Conservation (phyloP, 2,797 vertebrate genomes). For the Chiropotes sagulatus region DNA sequence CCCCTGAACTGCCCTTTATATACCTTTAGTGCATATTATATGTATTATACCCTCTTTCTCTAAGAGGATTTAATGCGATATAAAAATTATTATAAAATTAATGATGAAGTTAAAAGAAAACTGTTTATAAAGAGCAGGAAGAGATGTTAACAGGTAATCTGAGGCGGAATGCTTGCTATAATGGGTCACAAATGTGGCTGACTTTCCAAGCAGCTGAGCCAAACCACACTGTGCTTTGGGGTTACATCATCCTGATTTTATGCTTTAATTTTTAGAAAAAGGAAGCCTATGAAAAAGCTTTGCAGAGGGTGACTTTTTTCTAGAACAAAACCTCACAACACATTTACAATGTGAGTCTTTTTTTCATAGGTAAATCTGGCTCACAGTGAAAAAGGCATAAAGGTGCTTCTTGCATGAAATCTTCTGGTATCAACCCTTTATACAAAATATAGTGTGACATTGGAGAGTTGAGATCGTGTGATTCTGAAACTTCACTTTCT, state of each 20-base stretch:
- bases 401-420: background rate
- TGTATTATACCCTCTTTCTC: background rate
- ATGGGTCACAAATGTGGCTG: background rate
- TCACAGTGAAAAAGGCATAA: background rate
- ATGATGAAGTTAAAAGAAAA: background rate
- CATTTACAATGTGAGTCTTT: background rate
- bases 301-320: background rate
- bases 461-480: background rate
- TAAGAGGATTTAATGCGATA: background rate
- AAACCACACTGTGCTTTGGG: background rate
- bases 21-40: background rate
- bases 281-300: background rate
- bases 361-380: background rate
- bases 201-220: background rate
- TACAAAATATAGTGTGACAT: background rate
- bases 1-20: background rate
- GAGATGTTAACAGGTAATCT: background rate
- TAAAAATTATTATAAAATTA: background rate
- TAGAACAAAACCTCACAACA: background rate
- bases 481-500: background rate
- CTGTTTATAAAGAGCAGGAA: background rate
- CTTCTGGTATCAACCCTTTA: background rate
- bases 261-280: slow-evolving; percentile 47
- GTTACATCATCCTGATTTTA: background rate
- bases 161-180: background rate